Base-by-base conservation (phyloP, 2,797 vertebrate species). In the Paedocypris micromegethes region DNA sequence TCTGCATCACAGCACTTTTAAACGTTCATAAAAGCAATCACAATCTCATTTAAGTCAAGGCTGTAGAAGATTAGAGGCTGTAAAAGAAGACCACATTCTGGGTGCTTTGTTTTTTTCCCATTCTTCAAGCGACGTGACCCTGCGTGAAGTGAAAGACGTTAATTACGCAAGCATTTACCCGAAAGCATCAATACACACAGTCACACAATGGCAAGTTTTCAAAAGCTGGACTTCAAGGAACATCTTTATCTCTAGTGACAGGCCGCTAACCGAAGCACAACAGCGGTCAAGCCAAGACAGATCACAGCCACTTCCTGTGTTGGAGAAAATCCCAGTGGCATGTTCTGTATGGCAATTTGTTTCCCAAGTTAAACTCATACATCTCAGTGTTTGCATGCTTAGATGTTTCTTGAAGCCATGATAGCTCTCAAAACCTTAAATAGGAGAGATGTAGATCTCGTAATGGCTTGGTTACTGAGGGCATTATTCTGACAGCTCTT, bases 201-300 rank as follows among this genome's bases (percentile, higher is more conserved):
- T 48, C 49, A 49, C 5, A 60, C 44, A 52, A 42, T 4, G 9
- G 9, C 45, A 45, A 50, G 9, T 49, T 47, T 66, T 60, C 61
- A 46, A 52, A 70, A n/a, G 46, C 46, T 52, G 57, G 58, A 49
- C 57, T 40, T 56, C 52, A 58, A 8, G 0, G 46, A 67, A 45
- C 55, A 44, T 60, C 67, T 56, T 69, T 49, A 69, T 70, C 46
- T 53, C 44, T 44, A 57, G 59, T 64, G 68, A 64, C 60, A 70
- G 60, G 42, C 47, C 48, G 49, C 53, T 3, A 37, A 47, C 50
- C 52, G 50, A 40, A 44, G 37, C 45, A 70, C 47, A 64, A 57
- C 53, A 57, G 45, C 37, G 0, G 0, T 51, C 40, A 49, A 57
- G 60, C 54, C 68, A 64, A 51, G 41, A 52, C 42, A 5, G 42